Conservation (phyloP, 2,888 invertebrate species). For the Drosophila rellima region DNA sequence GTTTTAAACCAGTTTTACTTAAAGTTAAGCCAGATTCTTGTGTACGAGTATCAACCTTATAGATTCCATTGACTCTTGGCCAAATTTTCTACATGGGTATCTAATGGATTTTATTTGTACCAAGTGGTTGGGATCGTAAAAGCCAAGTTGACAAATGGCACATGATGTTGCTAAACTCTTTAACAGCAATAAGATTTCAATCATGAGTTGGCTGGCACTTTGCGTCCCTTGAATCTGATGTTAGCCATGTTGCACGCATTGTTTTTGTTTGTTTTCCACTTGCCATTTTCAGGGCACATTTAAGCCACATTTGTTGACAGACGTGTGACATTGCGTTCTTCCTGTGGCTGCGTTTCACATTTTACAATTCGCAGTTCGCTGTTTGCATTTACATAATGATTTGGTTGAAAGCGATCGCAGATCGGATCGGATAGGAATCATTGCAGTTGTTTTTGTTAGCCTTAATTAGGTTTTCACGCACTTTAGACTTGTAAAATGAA, state of each 20-base stretch:
- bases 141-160: constrained; percentile 42
- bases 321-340: constrained; percentile 76
- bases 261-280: constrained; percentile 59
- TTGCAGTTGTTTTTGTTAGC: constrained; percentile 23
- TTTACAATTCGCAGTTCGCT: constrained; percentile 20
- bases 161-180: constrained; percentile 37
- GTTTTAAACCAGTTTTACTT: background rate
- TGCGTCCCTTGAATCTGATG: background rate
- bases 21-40: background rate
- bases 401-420: constrained; percentile 60
- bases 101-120: constrained; percentile 68
- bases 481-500: constrained; percentile 57
- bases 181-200: constrained; percentile 17
- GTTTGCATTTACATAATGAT: constrained; percentile 70
- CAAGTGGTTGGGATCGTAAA: constrained; percentile 38
- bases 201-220: constrained; percentile 34
- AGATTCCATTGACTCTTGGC: background rate
- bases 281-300: constrained; percentile 56
- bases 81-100: constrained; percentile 17
- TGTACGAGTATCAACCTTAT: background rate
- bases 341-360: constrained; percentile 62
- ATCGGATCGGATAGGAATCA: constrained; percentile 10
- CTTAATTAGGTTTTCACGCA: constrained; percentile 70
- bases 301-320: constrained; percentile 49
- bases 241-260: constrained; percentile 16